These are phyloP conservation scores for Platyscapa corneri DNA, from an alignment of 1,140 invertebrate species.

Conservation along the genomic window DNA sequence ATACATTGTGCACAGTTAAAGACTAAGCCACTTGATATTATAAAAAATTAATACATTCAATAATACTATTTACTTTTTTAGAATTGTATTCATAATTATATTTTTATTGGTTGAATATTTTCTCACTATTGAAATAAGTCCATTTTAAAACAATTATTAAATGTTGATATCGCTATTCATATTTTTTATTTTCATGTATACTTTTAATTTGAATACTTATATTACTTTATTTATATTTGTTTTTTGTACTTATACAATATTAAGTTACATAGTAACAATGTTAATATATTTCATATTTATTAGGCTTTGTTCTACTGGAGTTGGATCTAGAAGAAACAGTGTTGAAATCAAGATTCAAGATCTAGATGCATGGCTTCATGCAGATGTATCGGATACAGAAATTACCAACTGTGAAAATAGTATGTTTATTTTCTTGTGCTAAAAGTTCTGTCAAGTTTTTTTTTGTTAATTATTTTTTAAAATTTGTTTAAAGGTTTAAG, in stretches of 20 bases:
- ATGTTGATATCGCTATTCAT: not conserved
- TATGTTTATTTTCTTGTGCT: conserved; percentile 15
- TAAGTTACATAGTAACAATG: not conserved
- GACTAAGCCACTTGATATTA: not conserved
- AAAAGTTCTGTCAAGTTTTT: not conserved
- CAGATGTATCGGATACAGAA: conserved; percentile 27
- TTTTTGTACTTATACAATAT: no score
- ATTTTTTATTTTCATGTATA: not conserved
- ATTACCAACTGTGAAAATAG: not conserved
- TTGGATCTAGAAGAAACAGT: conserved; percentile 18
- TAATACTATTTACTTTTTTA: not conserved
- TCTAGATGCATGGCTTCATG: conserved; percentile 47
- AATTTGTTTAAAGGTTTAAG: conserved; percentile 47
- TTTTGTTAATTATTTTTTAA: not conserved
- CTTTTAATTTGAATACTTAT: no score
- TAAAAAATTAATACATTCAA: not conserved
- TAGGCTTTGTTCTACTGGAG: conserved; percentile 34
- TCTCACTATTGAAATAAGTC: not conserved
- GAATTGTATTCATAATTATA: no score
- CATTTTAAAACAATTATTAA: not conserved
- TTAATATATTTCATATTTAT: not conserved
- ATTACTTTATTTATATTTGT: no score
- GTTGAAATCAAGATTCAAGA: conserved; percentile 35
- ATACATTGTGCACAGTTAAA: not conserved
- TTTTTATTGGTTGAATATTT: not conserved